Base-by-base conservation (phyloP, 2,797 vertebrate genomes). In the Syngnathus rostellatus region DNA sequence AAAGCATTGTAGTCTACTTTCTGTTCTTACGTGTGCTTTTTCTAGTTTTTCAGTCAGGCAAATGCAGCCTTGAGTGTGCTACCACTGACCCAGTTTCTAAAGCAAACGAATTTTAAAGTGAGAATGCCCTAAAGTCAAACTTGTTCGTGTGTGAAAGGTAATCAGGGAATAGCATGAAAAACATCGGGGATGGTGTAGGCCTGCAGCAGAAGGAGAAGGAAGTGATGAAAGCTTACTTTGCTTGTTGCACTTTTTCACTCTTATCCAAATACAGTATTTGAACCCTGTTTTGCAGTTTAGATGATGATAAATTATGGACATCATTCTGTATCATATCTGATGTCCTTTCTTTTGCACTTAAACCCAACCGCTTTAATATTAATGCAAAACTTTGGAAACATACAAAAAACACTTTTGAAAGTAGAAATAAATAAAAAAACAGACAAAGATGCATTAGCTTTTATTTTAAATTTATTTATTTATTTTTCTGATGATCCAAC, bases 11-110 rank as follows among this genome's bases (percentile, higher is more conserved):
- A 0, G 39, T 3, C 31, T 72, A 38, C 25, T 67, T 59, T 68
- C 72, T 62, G 14, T 9, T 38, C 16, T 10, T 38, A 16, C 19
- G 63, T 59, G 39, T 38, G 68, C 45, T 71, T 62, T 67, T 59
- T 68, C 69, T 45, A 73, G 62, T 77, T 45, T 45, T 23, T 43
- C 59, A 69, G 66, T 67, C 75, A 73, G 72, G 81, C 60, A 73
- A 61, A 66, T 72, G 54, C 39, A 59, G 66, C 72, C 31, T 77
- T 72, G 72, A 75, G 81, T 67, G 48, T 83, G 79, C 58, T 73
- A 63, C 74, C 79, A 83, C 75, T 88, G 87, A 90, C 86, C 86
- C 72, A 89, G 72, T 87, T 89, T 90, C 74, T 71, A 57, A 79
- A 80, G 75, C 73, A 84, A 81, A 81, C 70, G 60, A 83, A 82